phyloP scores from a whole-genome alignment of 2,797 vertebrate species.

The Lerista edwardsae region DNA sequence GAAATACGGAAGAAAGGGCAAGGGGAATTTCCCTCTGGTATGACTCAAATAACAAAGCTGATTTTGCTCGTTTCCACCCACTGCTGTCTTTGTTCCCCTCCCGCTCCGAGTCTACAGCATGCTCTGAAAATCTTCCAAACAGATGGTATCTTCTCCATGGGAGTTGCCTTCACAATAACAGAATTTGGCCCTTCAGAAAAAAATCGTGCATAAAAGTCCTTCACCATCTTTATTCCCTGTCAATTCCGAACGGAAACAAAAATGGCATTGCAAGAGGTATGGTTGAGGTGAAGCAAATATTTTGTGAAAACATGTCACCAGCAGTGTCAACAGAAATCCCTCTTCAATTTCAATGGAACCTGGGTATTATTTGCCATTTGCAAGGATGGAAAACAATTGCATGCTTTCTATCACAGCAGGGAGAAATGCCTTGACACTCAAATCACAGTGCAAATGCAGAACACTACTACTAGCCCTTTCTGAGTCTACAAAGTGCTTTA shows the following conservation, averaged over 20 bases:
- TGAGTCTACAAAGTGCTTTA: no score
- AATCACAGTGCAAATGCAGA: not conserved
- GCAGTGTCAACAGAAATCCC: not conserved
- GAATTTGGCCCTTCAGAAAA: not conserved
- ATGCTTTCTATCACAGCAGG: constrained; percentile 35
- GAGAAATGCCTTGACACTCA: constrained; percentile 13
- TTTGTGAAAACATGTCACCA: not conserved
- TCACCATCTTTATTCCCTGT: constrained; percentile 26
- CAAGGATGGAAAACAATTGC: not conserved
- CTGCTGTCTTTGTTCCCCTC: constrained; percentile 57
- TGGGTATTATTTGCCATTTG: not conserved
- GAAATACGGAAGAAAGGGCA: constrained; percentile 53
- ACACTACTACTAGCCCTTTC: no score
- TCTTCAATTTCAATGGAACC: not conserved
- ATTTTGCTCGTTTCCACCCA: constrained; percentile 70
- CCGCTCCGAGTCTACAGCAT: constrained; percentile 53
- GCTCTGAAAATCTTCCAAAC: constrained; percentile 57
- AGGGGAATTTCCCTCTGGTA: constrained; percentile 69
- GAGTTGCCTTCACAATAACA: constrained; percentile 32
- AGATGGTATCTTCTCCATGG: constrained; percentile 4
- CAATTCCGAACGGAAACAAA: constrained; percentile 22
- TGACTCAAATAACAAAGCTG: constrained; percentile 68
- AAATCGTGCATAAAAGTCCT: not conserved
- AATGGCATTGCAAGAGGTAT: not conserved
- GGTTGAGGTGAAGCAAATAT: not conserved